phyloP scores from a whole-genome alignment of 1,140 invertebrate genomes.

The Lasioglossum baleicum region DNA sequence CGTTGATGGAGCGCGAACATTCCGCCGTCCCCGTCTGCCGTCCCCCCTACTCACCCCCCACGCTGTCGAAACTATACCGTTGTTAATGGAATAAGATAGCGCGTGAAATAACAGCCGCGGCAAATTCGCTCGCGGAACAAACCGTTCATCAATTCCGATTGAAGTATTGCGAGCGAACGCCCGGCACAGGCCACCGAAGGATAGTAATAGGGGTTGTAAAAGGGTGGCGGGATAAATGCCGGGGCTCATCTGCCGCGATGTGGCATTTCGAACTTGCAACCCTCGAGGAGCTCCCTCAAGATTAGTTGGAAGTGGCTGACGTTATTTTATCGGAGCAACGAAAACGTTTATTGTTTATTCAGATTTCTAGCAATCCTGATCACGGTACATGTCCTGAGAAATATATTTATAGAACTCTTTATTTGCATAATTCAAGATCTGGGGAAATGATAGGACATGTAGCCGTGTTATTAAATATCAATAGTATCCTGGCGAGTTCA shows the following conservation, averaged over 20 bases:
- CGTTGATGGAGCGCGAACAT: conserved; percentile 24
- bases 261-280: no score
- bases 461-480: no score
- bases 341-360: no score
- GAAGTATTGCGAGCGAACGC: background rate
- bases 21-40: background rate
- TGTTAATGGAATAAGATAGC: conserved; percentile 20
- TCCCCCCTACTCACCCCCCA: background rate
- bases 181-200: background rate
- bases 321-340: no score
- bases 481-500: no score
- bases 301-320: no score
- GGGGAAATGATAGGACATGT: no score
- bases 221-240: background rate
- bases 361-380: no score
- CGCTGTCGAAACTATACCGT: background rate
- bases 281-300: no score
- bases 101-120: conserved; percentile 4
- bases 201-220: conserved; percentile 2
- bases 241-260: background rate
- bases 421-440: no score
- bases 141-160: conserved; percentile 25
- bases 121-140: background rate
- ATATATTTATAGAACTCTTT: no score
- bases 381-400: no score